These are phyloP conservation scores for Phaonia tiefii DNA, from an alignment of 2,888 invertebrate species.

Conservation along the genomic window DNA sequence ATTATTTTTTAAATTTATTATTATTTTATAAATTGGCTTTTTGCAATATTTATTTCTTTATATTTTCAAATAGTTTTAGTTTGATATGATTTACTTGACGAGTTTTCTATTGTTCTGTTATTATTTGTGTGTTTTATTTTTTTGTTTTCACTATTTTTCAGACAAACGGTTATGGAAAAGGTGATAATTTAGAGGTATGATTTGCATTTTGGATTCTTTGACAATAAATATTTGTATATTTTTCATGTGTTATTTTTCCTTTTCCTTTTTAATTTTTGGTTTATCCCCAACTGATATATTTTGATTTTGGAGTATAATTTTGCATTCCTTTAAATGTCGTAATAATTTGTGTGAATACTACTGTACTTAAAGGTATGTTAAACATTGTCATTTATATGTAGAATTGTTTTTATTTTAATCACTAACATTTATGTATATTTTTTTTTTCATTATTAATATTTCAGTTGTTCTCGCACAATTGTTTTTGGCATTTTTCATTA, in stretches of 20 bases:
- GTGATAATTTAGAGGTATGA: constrained; percentile 76
- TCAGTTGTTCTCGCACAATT: no score
- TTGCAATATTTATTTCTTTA: neutral
- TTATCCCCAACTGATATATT: neutral
- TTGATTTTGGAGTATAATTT: constrained; percentile 28
- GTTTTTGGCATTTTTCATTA: no score
- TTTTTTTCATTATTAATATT: neutral
- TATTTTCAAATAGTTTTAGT: neutral
- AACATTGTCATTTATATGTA: constrained; percentile 22
- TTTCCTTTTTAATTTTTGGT: constrained; percentile 50
- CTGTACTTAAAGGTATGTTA: neutral
- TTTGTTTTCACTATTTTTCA: constrained; percentile 74
- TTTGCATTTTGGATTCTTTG: constrained; percentile 66
- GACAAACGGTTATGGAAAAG: constrained; percentile 73
- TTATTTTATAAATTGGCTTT: neutral
- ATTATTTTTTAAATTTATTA: neutral
- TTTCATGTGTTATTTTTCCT: constrained; percentile 63
- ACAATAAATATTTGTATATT: constrained; percentile 43
- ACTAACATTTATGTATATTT: constrained; percentile 32
- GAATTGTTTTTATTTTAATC: constrained; percentile 30
- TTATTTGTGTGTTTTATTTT: constrained; percentile 52
- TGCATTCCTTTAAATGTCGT: constrained; percentile 24
- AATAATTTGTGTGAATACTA: constrained; percentile 4
- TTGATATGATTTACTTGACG: neutral
- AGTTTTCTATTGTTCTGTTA: neutral